phyloP scores from a whole-genome alignment of 2,113 vertebrate species.

The Micronycteris hirsuta region DNA sequence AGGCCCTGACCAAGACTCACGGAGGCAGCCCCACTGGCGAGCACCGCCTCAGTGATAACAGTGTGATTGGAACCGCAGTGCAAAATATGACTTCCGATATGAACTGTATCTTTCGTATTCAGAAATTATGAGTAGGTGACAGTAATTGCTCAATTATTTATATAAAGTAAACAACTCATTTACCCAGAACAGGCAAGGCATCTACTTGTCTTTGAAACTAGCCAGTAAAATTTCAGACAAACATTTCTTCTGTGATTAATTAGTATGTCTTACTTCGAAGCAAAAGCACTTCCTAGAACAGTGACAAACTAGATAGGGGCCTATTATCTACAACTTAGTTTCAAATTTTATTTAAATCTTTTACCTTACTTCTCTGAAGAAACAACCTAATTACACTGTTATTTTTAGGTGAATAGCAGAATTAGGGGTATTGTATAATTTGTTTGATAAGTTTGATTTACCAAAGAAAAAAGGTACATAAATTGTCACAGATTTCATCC shows the following conservation, averaged over 20 bases:
- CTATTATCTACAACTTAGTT: neutral
- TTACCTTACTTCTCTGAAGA: slow-evolving; percentile 7
- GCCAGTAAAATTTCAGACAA: neutral
- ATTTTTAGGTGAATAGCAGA: neutral
- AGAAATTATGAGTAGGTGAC: neutral
- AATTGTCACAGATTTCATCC: neutral
- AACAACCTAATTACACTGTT: neutral
- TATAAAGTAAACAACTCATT: neutral
- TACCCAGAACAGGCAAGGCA: neutral
- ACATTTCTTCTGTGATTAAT: slow-evolving; percentile 11
- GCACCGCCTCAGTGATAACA: neutral
- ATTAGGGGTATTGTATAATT: neutral
- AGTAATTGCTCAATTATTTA: neutral
- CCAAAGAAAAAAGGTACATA: neutral
- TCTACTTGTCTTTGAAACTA: slow-evolving; percentile 1
- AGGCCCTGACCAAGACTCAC: neutral
- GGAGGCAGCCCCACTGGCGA: too few species aligned
- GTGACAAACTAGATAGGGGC: neutral
- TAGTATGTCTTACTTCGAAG: neutral
- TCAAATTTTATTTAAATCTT: neutral
- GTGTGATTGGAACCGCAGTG: neutral
- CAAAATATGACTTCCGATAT: neutral
- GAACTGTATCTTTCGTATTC: neutral
- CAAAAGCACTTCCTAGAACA: neutral
- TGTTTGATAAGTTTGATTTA: neutral